Base-by-base conservation (phyloP, 1,140 invertebrate species). In the Conopomorpha cramerella region DNA sequence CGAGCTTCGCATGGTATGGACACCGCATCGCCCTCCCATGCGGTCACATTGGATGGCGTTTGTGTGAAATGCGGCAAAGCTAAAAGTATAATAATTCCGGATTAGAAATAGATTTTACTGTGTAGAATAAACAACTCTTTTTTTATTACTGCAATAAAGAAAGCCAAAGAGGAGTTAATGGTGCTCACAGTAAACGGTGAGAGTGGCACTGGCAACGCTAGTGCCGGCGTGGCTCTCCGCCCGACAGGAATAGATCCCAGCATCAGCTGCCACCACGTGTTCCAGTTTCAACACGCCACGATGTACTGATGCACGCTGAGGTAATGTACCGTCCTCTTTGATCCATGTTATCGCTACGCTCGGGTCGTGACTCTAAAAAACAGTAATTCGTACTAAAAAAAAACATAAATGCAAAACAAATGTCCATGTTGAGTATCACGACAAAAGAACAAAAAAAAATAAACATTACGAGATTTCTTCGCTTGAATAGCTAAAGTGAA, bases 41-140 rank as follows among this genome's bases (percentile, higher is more conserved):
- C 86, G 35, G 89, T 91, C 37, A 90, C 81, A 77, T 96, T 93
- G 43, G 87, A 83, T 4, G 95, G 94, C 56, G 90, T 88, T 58
- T 88, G 86, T 42, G 88, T 84, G 66, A 96, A 93, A 65, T 85
- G 90, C 17, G 95, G 95, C 78, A 96, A 95, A 37, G 93, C 92
- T 95, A 79, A 34, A 76, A 76, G 65, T 72, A 10, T 71, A 66
- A 63, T 57, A 46, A 36, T 46, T 56, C 70, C 57, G 61, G 70
- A 72, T 68, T 64, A 68, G 54, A 52, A 49, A 48, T 41, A 33
- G 53, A n/a, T n/a, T n/a, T n/a, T n/a, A n/a, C n/a, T n/a, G n/a
- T n/a, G n/a, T n/a, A n/a, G n/a, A n/a, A n/a, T n/a, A n/a, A n/a
- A 59, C 45, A 58, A 51, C 55, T 54, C 58, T 61, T 53, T 48